A percentile compares a stretch with the other conserved stretches of the same genome.
phyloP scores from a whole-genome alignment of 35 echinoderm and acorn worm genomes.

The Chiridota heheva region DNA sequence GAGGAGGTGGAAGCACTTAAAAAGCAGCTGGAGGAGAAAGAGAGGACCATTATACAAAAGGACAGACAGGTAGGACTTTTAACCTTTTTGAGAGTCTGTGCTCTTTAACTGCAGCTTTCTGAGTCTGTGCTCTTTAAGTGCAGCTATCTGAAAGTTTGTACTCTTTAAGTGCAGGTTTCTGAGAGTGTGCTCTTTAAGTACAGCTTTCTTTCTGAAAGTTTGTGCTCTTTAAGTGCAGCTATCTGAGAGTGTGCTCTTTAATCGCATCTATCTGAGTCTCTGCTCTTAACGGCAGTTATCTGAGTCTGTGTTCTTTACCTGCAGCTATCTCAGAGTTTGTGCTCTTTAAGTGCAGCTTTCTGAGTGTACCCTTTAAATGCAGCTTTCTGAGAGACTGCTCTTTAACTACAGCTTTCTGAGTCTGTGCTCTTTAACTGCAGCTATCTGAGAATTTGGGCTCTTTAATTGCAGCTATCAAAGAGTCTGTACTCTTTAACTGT shows the following conservation, averaged over 20 bases:
- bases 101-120: background rate
- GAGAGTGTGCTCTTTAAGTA: background rate
- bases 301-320: too few species aligned
- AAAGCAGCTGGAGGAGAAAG: conserved; percentile 89
- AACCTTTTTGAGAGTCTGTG: background rate
- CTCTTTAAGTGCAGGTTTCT: background rate
- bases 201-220: background rate
- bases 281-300: background rate
- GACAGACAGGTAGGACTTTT: conserved; percentile 83
- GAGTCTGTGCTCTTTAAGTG: background rate
- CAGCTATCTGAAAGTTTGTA: background rate
- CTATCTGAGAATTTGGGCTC: too few species aligned
- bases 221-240: background rate
- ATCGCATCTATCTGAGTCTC: too few species aligned
- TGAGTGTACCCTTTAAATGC: too few species aligned
- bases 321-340: too few species aligned
- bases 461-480: too few species aligned
- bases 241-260: background rate
- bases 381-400: too few species aligned
- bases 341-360: too few species aligned
- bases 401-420: too few species aligned
- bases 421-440: too few species aligned
- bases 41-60: conserved; percentile 71
- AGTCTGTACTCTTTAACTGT: background rate
- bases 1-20: conserved; percentile 88